These are phyloP conservation scores for Lepidotrigona ventralis DNA, from an alignment of 1,140 invertebrate species.

Conservation along the genomic window DNA sequence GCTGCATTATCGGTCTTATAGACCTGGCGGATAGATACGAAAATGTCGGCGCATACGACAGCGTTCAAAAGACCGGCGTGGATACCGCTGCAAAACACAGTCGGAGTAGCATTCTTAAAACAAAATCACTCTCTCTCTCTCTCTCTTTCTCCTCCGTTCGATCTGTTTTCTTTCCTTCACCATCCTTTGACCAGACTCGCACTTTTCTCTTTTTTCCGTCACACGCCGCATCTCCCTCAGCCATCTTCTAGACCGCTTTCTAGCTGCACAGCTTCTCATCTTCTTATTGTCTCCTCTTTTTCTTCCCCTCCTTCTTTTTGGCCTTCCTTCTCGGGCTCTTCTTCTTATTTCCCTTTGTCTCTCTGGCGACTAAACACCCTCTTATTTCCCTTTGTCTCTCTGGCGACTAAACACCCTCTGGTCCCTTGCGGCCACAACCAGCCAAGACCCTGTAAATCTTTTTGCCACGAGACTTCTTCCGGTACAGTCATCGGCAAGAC, in stretches of 20 bases:
- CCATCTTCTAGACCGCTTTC: constrained; percentile 25
- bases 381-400: constrained; percentile 64
- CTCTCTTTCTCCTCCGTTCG: not conserved
- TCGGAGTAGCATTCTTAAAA: constrained; percentile 34
- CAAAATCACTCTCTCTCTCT: constrained; percentile 25
- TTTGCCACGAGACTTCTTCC: constrained; percentile 60
- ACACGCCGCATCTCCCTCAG: not conserved
- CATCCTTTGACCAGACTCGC: constrained; percentile 14
- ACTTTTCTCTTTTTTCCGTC: constrained; percentile 40
- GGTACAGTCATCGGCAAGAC: constrained; percentile 59
- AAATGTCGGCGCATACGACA: constrained; percentile 19
- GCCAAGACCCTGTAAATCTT: constrained; percentile 58
- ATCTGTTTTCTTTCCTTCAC: constrained; percentile 29
- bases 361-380: constrained; percentile 57
- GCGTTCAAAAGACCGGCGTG: constrained; percentile 20
- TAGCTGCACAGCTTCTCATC: constrained; percentile 41
- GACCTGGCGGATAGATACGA: constrained; percentile 46
- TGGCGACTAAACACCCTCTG: constrained; percentile 55
- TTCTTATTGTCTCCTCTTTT: constrained; percentile 41
- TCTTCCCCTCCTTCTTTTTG: constrained; percentile 31
- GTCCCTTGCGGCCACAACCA: constrained; percentile 51
- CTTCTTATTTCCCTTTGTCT: constrained; percentile 67
- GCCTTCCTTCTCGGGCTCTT: constrained; percentile 39
- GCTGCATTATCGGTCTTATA: constrained; percentile 58
- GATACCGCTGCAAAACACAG: constrained; percentile 36